Base-by-base conservation (phyloP, 2,113 vertebrate genomes). In the Platichthys flesus region DNA sequence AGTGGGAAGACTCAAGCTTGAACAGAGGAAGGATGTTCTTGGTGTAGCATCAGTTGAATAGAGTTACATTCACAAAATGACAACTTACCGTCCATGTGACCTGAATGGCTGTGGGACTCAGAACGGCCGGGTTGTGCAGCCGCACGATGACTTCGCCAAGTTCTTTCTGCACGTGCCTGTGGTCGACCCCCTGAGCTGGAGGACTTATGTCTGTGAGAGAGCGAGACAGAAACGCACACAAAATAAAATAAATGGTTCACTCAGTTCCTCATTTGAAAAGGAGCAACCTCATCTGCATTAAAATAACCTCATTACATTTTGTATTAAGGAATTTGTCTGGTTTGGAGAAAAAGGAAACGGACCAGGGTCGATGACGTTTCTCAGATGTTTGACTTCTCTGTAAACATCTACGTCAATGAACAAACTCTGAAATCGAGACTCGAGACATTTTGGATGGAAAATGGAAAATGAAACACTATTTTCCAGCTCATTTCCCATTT, bases 111-210 rank as follows among this genome's bases (percentile, higher is more conserved):
- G 97, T 98, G 51, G 98, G 96, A 24, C 97, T 97, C 82, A 98
- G 86, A 14, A 97, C 97, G 55, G 97, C 95, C 0, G 98, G 98
- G 83, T 95, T 97, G 74, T 99, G 98, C 15, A 99, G 92, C 4
- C 97, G 96, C 16, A 99, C 95, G 49, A 98, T 95, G 78, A 99
- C 97, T 0, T 99, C 98, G 0, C 98, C 98, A 0, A 99, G 94
- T 45, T 99, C 98, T 61, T 98, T 99, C 92, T 99, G 98, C 0
- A 99, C 98, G n/a, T 99, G 97, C 56, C 98, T 96, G 85, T 99
- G 98, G 90, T 99, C 98, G 40, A 99, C 97, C 31, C 98, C 98
- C 91, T 99, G 97, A 24, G 97, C 96, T 69, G 98, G 97, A 62
- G 98, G 98, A 80, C 97, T 99, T 88, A 99, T 99, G 91, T 99